Evolutionary conservation across 2,113 vertebrate species (phyloP), one percentile per base, ranked within the genome.

Genomic region (Talpa occidentalis): DNA sequence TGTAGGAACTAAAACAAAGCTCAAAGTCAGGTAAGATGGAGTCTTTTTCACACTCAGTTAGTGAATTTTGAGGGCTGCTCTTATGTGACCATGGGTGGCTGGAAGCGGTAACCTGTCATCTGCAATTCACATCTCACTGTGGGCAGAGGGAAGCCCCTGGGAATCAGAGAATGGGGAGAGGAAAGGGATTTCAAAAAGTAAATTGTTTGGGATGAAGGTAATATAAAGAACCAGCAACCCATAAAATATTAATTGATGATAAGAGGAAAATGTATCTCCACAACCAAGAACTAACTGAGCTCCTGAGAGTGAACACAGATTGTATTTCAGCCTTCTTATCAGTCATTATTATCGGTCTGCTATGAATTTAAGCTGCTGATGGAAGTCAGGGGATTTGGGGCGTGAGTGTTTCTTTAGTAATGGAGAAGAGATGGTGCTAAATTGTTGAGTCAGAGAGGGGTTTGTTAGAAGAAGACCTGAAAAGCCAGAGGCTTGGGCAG

Each of bases 221-320:
- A 93, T 40, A 16, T 44, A 85, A 92, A 70, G 56, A 96, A 64
- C 7, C 44, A 64, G 42, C 26, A 94, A 94, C 37, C 11, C 35
- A 67, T 83, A 52, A 76, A 74, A 91, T 72, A 89, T 87, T 94
- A 90, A 94, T 44, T 94, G 93, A 56, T 69, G 47, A 76, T 86
- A 94, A 91, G 37, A 88, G 40, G 69, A 80, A 91, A 62, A 72
- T 80, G 64, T 74, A 72, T 96, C 56, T 87, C 42, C 12, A 91
- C 35, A 83, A 76, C 91, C 64, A 84, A 94, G 69, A 76, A 59
- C 73, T 82, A 84, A 52, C 3, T 74, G 64, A 66, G 35, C n/a
- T 95, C 74, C 35, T 80, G 86, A 80, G 67, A 87, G 47, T 21
- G 11, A 52, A 26, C 40, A 30, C n/a, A 40, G 59, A 62, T 47